A percentile compares a stretch with the other conserved stretches of the same genome.
Conservation (phyloP, 2,113 vertebrate genomes). For the Peromyscus maniculatus region DNA sequence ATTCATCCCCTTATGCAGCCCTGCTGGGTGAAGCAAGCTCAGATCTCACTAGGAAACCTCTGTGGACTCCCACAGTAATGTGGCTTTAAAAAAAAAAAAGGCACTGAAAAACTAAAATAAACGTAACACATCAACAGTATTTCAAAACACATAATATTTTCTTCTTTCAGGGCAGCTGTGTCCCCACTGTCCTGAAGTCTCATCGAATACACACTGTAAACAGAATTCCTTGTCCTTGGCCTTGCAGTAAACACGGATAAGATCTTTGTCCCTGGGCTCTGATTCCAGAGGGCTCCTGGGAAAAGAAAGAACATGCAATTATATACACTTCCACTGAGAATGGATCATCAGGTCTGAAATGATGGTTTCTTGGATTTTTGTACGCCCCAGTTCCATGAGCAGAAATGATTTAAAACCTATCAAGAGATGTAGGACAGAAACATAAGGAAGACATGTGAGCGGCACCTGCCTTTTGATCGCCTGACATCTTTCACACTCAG, state of each 20-base stretch:
- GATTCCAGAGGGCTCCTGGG: background rate
- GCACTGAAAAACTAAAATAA: conserved; percentile 30
- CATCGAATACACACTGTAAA: background rate
- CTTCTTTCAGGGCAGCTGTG: conserved; percentile 7
- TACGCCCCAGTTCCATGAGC: background rate
- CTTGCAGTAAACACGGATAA: background rate
- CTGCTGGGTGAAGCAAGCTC: too few relatives aligned
- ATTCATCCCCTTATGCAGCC: too few relatives aligned
- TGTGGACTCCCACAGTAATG: background rate
- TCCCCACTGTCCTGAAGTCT: background rate
- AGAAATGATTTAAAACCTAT: background rate
- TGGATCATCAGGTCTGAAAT: background rate
- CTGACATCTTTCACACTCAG: background rate
- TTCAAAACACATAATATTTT: conserved; percentile 49
- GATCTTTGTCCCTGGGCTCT: background rate
- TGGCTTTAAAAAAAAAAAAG: conserved; percentile 23
- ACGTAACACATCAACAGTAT: conserved; percentile 19
- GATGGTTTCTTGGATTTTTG: background rate
- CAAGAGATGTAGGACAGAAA: conserved; percentile 1
- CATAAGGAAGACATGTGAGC: background rate
- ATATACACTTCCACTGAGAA: background rate
- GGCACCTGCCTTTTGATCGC: background rate
- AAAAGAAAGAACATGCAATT: background rate
- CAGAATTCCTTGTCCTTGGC: conserved; percentile 32
- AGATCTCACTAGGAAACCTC: too few relatives aligned